Base-by-base conservation (phyloP, 2,888 invertebrate genomes). In the Thera obeliscata region DNA sequence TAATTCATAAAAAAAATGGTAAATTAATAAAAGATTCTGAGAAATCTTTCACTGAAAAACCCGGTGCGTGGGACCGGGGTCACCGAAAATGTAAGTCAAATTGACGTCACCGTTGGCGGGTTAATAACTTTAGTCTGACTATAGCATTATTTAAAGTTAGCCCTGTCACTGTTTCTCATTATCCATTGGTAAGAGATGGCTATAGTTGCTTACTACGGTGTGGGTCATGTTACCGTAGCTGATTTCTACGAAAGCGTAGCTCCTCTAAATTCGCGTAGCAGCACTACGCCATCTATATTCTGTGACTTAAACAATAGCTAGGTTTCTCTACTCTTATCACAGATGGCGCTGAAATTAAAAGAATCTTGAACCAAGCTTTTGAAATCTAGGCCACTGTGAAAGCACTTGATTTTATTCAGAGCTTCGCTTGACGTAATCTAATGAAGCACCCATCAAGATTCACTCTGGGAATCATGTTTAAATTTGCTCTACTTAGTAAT, bases 361-460 rank as follows among this genome's bases (percentile, higher is more conserved):
- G n/a, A 50, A 11, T 4, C 38, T 11, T 7, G 33, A 22, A 7
- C 35, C 7, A 11, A 61, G 49, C 60, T 59, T 62, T 56, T 12
- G 9, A 56, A 54, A 68, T 64, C 54, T 64, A 68, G 64, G 61
- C 54, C 64, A 55, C 38, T n/a, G 56, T 43, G 56, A 61, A 60
- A 52, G 54, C 64, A 52, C 61, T 68, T 61, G 57, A 68, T 64
- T 67, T 56, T 9, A 64, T 64, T 38, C 60, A 35, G 12, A 61
- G 56, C 55, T 41, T 48, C 56, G 60, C 64, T 46, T 60, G 43
- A 8, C 12, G 56, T 67, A 67, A 67, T 59, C 46, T 67, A 63
- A 64, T 60, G 22, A 41, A 52, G 60, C n/a, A 8, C 49, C 50
- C 43, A 56, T 67, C 60, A 61, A 52, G 61, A 49, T 57, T 35